phyloP scores from a whole-genome alignment of 1,140 invertebrate species.

The Cydia pomonella region DNA sequence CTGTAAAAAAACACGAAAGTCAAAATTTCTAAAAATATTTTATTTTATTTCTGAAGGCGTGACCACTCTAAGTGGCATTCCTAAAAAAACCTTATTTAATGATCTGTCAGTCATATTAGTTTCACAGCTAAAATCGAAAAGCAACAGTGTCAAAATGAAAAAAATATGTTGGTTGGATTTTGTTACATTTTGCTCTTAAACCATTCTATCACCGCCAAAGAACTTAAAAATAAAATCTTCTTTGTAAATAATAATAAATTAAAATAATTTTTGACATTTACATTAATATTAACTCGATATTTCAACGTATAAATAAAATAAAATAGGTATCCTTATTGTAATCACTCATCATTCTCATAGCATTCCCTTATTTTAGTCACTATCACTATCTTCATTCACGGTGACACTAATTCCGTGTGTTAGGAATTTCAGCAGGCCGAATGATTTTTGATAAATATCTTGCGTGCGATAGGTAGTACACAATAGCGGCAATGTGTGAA shows the following conservation, averaged over 20 bases:
- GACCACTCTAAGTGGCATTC: constrained; percentile 9
- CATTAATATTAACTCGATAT: not conserved
- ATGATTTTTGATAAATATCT: constrained; percentile 20
- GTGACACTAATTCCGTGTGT: constrained; percentile 10
- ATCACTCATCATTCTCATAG: not conserved
- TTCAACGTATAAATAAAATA: not conserved
- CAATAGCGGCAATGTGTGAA: constrained; percentile 32
- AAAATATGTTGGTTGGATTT: constrained; percentile 21
- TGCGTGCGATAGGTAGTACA: constrained; percentile 24
- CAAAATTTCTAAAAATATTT: not conserved
- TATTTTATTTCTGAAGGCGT: not conserved
- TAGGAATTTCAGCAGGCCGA: constrained; percentile 14
- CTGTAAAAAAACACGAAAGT: constrained; percentile 12
- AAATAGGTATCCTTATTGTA: constrained; percentile 7
- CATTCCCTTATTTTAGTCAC: not conserved
- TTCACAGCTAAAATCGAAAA: constrained; percentile 15
- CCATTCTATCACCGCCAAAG: not conserved
- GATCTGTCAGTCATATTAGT: constrained; percentile 22
- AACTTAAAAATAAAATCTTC: constrained; percentile 15
- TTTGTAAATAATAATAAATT: constrained; percentile 1
- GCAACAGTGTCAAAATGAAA: no score
- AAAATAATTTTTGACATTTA: no score
- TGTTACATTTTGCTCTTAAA: not conserved
- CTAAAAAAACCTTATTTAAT: constrained; percentile 13
- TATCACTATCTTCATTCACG: constrained; percentile 27